These are phyloP conservation scores for Camelus bactrianus DNA, from an alignment of 2,113 vertebrate genomes.

Conservation along the genomic window DNA sequence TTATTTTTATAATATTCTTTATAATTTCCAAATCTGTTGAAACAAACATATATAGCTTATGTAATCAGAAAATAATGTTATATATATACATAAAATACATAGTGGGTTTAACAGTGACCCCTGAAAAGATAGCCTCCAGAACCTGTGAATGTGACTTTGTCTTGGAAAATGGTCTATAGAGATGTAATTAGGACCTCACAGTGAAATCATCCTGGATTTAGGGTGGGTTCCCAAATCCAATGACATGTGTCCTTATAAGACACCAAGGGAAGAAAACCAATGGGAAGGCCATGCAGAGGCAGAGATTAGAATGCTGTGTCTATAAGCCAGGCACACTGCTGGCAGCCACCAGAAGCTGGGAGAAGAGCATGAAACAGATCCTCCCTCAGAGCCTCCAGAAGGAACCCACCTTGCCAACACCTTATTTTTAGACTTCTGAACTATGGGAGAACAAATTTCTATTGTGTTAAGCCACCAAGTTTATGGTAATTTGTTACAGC, in stretches of 20 bases:
- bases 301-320: not conserved
- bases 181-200: not conserved
- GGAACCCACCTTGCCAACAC: not conserved
- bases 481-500: not conserved
- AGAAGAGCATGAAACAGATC: not conserved
- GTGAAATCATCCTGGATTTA: not conserved
- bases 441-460: not conserved
- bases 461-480: not conserved
- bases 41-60: not conserved
- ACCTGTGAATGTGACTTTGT: not conserved
- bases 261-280: not conserved
- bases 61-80: conserved; percentile 2
- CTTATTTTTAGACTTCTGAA: not conserved
- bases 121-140: not conserved
- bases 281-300: not conserved
- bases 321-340: too few relatives aligned
- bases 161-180: not conserved
- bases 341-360: not conserved
- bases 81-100: not conserved
- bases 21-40: conserved; percentile 38
- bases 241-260: not conserved
- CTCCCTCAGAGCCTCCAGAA: not conserved
- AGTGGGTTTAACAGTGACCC: not conserved
- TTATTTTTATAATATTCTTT: conserved; percentile 11
- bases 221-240: not conserved